A percentile compares a stretch with the other conserved stretches of the same genome.
phyloP scores from a whole-genome alignment of 2,797 vertebrate species.

The Parauchenoglanis punctatus region DNA sequence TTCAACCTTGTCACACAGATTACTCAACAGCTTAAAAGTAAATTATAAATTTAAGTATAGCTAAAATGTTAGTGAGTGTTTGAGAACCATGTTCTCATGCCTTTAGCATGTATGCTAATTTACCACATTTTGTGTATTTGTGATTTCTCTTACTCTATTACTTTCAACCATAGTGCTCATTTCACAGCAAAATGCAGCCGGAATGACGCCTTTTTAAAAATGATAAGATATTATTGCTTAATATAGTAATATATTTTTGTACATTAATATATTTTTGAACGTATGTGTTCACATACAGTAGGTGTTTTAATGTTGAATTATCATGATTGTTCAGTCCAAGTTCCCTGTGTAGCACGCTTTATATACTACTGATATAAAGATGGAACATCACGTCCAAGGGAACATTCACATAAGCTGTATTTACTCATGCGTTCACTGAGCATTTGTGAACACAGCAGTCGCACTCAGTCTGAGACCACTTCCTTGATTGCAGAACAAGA shows the following conservation, averaged over 20 bases:
- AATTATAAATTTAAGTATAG: not conserved
- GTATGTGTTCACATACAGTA: not conserved
- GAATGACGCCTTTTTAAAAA: not conserved
- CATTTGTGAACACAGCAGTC: not conserved
- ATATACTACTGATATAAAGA: not conserved
- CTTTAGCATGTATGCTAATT: not conserved
- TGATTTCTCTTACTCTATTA: not conserved
- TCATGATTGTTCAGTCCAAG: not conserved
- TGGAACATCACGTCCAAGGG: not conserved
- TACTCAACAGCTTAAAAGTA: not conserved
- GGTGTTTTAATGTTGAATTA: not conserved
- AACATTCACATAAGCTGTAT: not conserved
- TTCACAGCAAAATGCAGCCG: not conserved
- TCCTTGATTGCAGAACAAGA: not conserved
- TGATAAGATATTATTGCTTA: not conserved
- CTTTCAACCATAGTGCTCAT: not conserved
- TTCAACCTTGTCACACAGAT: not conserved
- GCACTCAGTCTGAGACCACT: not conserved
- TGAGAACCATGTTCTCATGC: not conserved
- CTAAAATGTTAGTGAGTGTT: not conserved
- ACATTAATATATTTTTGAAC: not conserved
- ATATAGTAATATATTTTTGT: not conserved
- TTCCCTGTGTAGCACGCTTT: not conserved
- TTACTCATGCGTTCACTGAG: not conserved
- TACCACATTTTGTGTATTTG: not conserved